Base-by-base conservation (phyloP, 1,140 invertebrate genomes). In the Lucilia sericata region DNA sequence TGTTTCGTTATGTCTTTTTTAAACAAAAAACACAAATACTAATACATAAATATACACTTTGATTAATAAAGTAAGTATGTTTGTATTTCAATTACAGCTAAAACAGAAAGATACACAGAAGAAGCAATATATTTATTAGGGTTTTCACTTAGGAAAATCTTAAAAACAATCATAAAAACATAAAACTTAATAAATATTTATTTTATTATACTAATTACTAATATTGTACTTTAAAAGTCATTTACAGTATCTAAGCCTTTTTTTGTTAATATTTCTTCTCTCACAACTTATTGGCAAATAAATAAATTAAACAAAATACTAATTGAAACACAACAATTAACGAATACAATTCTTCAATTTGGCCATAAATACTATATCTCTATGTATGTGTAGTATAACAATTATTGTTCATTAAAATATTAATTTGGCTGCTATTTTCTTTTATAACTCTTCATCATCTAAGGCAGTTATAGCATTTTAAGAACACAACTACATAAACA, bases 161-260 rank as follows among this genome's bases (percentile, higher is more conserved):
- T 42, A 42, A 42, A 42, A 42, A 42, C 42, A 42, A 42, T 42
- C 42, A 42, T 42, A 42, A 42, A 17, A 60, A 60, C n/a, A 60
- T 47, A 34, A 42, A 78, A 78, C 75, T 47, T 78, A 78, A 42
- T 42, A 7, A 78, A 78, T 78, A 78, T 47, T 42, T 42, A 78
- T 7, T 60, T 60, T 60, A 78, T 47, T 42, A n/a, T n/a, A 78
- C 42, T 42, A 30, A 30, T 30, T 42, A 42, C 75, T 78, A 78
- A 42, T 9, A 78, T 78, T 78, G 75, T 78, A 78, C 75, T 78
- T 78, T 78, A 42, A 78, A 42, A 42, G 34, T 42, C 42, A 42
- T 78, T 78, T 78, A 78, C 75, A 78, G 75, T 78, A 78, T 78
- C 75, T 42, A 42, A 78, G 75, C 75, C 34, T 36, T 36, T 42